These are phyloP conservation scores for Pseudotriccus pelzelni DNA, from an alignment of 2,797 vertebrate genomes.

Conservation along the genomic window DNA sequence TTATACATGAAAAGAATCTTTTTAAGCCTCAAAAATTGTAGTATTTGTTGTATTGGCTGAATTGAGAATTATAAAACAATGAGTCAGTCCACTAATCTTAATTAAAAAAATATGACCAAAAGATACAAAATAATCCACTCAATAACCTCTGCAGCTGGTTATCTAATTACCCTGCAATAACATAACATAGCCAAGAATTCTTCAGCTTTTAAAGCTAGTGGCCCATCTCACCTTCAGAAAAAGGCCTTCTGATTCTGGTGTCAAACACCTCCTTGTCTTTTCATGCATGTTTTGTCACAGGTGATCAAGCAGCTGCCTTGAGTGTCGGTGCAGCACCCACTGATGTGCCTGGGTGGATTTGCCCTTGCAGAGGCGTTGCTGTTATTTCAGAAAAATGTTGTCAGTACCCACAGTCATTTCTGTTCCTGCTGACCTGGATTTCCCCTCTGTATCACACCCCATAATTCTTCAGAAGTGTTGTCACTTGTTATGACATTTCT, in stretches of 20 bases:
- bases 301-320: background rate
- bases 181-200: background rate
- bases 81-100: background rate
- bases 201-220: background rate
- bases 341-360: rapidly evolving
- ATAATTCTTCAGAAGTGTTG: background rate
- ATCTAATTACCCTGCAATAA: background rate
- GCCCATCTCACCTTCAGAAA: background rate
- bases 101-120: background rate
- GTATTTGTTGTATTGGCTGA: background rate
- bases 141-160: background rate
- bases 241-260: background rate
- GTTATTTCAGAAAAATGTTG: background rate
- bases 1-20: background rate
- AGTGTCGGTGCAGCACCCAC: background rate
- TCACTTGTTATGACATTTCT: background rate
- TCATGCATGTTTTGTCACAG: rapidly evolving
- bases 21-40: background rate
- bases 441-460: background rate
- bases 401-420: background rate
- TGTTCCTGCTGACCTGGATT: background rate
- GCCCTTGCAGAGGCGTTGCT: background rate
- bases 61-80: background rate
- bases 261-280: background rate
- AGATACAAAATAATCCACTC: background rate